Base-by-base conservation (phyloP, 2,888 invertebrate genomes). In the Oegoconia quadripuncta region DNA sequence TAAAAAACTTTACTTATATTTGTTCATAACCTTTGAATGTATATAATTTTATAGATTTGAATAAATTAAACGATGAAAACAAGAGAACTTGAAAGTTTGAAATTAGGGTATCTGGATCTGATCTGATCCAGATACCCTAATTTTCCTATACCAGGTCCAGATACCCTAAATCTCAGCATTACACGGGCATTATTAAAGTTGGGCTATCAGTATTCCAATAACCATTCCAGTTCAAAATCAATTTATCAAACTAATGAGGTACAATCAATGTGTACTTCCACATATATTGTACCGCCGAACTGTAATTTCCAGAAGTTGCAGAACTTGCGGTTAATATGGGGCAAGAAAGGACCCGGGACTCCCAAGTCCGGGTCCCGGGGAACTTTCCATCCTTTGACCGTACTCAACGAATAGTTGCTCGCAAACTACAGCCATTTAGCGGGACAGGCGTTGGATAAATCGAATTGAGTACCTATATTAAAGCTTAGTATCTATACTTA, bases 331-430 rank as follows among this genome's bases (percentile, higher is more conserved):
- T 52, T 51, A 42, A 51, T 53, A 49, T 28, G 41, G 42, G 40
- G 23, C 29, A 40, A 41, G 44, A 46, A 51, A 52, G 46, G n/a
- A n/a, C n/a, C n/a, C 42, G 46, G 41, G 44, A 41, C 40, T 34
- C 35, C 35, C 8, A 25, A 22, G 31, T 37, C 20, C 34, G 42
- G 34, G 39, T 43, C 49, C 48, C 39, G 39, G 39, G 41, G 41
- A 50, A 55, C 44, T 50, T 55, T 36, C 34, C 31, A 46, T 41
- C 53, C 52, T 52, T 54, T 55, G 55, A 59, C 63, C 59, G 55
- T 54, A 46, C 56, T 61, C 65, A 48, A 50, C 53, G 55, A 67
- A 67, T 59, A 62, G 59, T 67, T 64, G 47, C 56, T 55, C 52
- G 36, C 45, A 39, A 67, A 68, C 59, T 59, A 51, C 45, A 40